Evolutionary conservation across 2,888 invertebrate species (phyloP), one percentile per base, ranked within the genome.

Genomic region (Aproaerema taeniolella): DNA sequence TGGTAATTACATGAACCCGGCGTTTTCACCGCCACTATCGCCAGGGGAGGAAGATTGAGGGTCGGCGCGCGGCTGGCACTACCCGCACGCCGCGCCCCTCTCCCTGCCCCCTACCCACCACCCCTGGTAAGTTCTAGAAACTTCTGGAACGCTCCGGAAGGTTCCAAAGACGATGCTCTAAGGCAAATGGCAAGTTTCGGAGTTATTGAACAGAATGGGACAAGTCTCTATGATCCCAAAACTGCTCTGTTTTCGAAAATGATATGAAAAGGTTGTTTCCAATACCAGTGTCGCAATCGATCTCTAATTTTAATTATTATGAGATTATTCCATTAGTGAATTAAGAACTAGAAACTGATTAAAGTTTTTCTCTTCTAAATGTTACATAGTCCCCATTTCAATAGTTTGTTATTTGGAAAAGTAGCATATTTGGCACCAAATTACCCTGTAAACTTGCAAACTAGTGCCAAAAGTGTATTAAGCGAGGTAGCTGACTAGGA

Each of bases 41-140:
- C 90, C 91, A 9, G 86, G 91, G 28, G 93, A 93, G 76, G 92
- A 93, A 44, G 94, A 94, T 89, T 94, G 93, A 93, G 89, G 88
- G 76, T 85, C 89, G 82, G 89, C 89, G 85, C 86, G 86, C 85
- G 86, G 85, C 81, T 86, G 86, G 86, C 82, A 81, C 0, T 85
- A 86, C 62, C 80, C 82, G 72, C 83, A 80, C 77, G 83, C 81
- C 85, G 85, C 85, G 85, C 85, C 79, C 55, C 64, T 74, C 10
- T 43, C 69, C 20, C 54, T 77, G 20, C 81, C 81, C 41, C 72
- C 80, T 29, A 60, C 78, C 25, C 83, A 81, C 60, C 78, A 77
- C 49, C 85, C 79, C 48, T 86, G 86, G 86, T 85, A 83, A 67
- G 45, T 44, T 42, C 50, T 45, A 45, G 49, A 53, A 51, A 39